Percentiles rank a stretch among this genome's conserved stretches.
Evolutionary conservation across 2,113 vertebrate species (phyloP).

Genomic region (Elachura formosa): DNA sequence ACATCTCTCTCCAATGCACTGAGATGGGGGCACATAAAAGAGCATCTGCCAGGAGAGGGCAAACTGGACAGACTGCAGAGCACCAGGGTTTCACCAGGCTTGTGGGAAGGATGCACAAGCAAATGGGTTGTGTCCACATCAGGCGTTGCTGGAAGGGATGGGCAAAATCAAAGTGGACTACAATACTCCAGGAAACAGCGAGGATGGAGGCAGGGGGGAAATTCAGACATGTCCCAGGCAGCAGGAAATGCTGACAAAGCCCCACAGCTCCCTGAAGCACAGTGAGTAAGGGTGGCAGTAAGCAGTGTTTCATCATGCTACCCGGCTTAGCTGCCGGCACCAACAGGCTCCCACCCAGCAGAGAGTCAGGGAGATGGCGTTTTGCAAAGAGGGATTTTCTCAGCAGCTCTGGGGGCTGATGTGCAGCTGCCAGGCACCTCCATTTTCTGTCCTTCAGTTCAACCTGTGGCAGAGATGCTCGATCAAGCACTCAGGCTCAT

Average conservation of each 20-base stretch:
- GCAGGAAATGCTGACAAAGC: constrained; percentile 6
- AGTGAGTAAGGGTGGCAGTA: constrained; percentile 26
- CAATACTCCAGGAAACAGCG: background rate
- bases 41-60: background rate
- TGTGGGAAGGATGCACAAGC: background rate
- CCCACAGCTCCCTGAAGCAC: background rate
- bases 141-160: background rate
- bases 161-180: background rate
- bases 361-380: background rate
- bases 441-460: background rate
- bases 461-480: background rate
- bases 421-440: background rate
- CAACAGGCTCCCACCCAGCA: background rate
- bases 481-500: accelerated
- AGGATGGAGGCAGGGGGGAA: background rate
- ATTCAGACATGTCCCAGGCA: background rate
- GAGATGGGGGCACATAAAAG: background rate
- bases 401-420: background rate
- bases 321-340: background rate
- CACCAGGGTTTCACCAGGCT: background rate
- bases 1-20: background rate
- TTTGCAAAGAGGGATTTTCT: constrained; percentile 9
- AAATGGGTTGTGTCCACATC: background rate
- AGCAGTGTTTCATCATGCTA: background rate
- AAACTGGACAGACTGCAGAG: background rate